These are phyloP conservation scores for Pissodes strobi DNA, from an alignment of 1,140 invertebrate species.

Conservation along the genomic window DNA sequence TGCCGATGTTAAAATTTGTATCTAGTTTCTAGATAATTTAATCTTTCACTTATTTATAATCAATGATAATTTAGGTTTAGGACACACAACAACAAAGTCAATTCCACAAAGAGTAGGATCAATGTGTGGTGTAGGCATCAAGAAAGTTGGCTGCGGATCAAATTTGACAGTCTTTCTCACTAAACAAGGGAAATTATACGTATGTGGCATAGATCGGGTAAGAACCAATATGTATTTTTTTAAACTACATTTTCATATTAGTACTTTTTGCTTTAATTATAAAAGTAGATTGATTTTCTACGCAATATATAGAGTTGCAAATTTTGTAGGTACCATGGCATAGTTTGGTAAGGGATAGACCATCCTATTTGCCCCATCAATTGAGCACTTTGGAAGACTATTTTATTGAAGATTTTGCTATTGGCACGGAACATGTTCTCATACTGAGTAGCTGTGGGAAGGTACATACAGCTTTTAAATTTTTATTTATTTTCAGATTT, in stretches of 20 bases:
- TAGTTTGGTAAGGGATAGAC: slow-evolving; percentile 55
- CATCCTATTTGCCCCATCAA: slow-evolving; percentile 51
- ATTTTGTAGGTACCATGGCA: slow-evolving; percentile 60
- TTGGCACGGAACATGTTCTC: slow-evolving; percentile 68
- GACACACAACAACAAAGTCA: slow-evolving; percentile 62
- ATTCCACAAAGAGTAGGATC: slow-evolving; percentile 63
- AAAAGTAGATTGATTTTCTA: background rate
- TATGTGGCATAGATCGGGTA: slow-evolving; percentile 66
- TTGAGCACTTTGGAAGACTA: slow-evolving; percentile 59
- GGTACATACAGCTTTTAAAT: no score
- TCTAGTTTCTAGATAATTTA: no score
- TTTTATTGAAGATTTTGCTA: slow-evolving; percentile 64
- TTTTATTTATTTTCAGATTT: no score
- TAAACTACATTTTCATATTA: background rate
- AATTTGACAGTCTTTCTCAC: slow-evolving; percentile 70
- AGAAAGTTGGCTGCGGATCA: slow-evolving; percentile 67
- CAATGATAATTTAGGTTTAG: slow-evolving; percentile 59
- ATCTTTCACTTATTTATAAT: no score
- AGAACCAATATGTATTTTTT: background rate
- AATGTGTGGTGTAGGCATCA: slow-evolving; percentile 62
- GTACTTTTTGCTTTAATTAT: background rate
- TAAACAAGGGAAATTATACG: slow-evolving; percentile 64
- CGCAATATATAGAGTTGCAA: background rate
- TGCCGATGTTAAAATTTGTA: no score
- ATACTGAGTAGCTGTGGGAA: slow-evolving; percentile 63